These are phyloP conservation scores for Loriculus beryllinus DNA, from an alignment of 2,797 vertebrate species.

Conservation along the genomic window DNA sequence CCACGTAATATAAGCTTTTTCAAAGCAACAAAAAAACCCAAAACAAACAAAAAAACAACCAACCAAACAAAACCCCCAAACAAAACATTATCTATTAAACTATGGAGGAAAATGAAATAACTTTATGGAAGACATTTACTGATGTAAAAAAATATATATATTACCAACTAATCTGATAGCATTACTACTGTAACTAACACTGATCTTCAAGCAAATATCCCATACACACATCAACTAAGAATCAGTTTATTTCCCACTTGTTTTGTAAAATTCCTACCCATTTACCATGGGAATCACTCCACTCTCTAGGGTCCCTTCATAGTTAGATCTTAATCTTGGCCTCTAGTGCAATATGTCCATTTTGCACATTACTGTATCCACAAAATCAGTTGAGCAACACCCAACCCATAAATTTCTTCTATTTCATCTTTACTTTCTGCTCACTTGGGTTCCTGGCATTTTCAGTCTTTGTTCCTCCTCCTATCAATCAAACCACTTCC, in stretches of 20 bases:
- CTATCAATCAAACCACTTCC: background rate
- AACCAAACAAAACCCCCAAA: background rate
- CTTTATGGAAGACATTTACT: background rate
- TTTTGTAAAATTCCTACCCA: background rate
- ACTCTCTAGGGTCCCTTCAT: background rate
- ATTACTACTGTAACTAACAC: background rate
- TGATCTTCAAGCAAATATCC: background rate
- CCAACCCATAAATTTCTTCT: background rate
- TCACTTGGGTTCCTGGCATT: background rate
- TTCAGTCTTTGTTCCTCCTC: background rate
- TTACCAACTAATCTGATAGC: background rate
- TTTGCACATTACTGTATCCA: background rate
- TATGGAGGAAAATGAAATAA: background rate
- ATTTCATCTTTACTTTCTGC: background rate
- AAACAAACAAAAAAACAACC: background rate
- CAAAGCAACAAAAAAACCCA: background rate
- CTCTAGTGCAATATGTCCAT: background rate
- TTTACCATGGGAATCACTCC: background rate
- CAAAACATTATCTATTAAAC: background rate
- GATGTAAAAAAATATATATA: background rate
- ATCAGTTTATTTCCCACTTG: background rate
- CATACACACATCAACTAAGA: background rate
- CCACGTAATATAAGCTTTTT: background rate
- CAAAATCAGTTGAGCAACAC: background rate
- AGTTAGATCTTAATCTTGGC: background rate